Evolutionary conservation across 2,113 vertebrate species (phyloP).

Genomic region (Baryphthengus martii): DNA sequence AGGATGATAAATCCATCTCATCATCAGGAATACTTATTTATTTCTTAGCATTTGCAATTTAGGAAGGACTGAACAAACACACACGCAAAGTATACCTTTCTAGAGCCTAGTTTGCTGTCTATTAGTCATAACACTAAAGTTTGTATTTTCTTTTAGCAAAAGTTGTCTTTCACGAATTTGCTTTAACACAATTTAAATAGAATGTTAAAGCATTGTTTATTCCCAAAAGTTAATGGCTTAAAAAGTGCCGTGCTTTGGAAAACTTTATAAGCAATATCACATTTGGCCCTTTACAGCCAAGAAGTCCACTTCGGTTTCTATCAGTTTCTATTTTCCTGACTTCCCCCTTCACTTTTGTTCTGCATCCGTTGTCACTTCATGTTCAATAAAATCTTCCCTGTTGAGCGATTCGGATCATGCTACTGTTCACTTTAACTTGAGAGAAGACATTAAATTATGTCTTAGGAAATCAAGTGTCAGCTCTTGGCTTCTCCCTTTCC

Average conservation of each 20-base stretch:
- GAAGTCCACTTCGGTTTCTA: background rate
- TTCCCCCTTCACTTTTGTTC: background rate
- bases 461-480: background rate
- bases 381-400: background rate
- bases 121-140: background rate
- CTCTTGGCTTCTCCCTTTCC: background rate
- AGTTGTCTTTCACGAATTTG: background rate
- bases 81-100: background rate
- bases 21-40: background rate
- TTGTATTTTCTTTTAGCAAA: background rate
- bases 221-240: background rate
- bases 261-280: background rate
- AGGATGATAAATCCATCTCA: background rate
- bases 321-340: background rate
- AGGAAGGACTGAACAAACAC: background rate
- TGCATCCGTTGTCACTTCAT: accelerated
- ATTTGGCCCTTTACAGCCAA: background rate
- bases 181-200: background rate
- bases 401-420: background rate
- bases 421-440: background rate
- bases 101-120: background rate
- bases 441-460: background rate
- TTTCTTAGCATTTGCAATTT: background rate
- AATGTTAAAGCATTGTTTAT: background rate
- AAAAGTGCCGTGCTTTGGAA: background rate